Conservation (phyloP, 37 sponge, comb jelly and placozoan species). For the Spongia lamella region DNA sequence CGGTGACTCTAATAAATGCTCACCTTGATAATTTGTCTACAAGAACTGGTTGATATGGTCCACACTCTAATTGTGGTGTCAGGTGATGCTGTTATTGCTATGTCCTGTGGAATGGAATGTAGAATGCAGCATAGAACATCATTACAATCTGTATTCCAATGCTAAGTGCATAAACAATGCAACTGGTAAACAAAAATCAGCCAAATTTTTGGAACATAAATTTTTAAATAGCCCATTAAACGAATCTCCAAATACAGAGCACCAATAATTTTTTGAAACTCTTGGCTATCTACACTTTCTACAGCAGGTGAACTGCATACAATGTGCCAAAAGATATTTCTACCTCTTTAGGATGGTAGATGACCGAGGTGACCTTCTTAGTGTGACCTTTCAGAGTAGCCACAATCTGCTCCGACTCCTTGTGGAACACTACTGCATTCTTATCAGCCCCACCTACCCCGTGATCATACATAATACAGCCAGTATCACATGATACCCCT, state of each 20-base stretch:
- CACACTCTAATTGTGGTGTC: slow-evolving; percentile 90
- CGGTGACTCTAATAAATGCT: background rate
- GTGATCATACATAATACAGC: slow-evolving; percentile 3
- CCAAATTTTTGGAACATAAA: no score
- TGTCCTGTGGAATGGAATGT: slow-evolving; percentile 47
- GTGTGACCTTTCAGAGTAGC: slow-evolving; percentile 95
- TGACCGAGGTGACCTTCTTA: slow-evolving; percentile 91
- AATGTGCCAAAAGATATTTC: no score
- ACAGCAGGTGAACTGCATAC: no score
- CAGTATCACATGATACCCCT: slow-evolving; percentile 14
- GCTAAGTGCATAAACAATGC: no score
- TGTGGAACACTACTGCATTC: slow-evolving; percentile 91
- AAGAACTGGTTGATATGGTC: slow-evolving; percentile 49
- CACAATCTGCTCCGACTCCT: slow-evolving; percentile 78
- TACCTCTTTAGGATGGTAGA: slow-evolving; percentile 87
- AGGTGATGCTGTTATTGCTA: slow-evolving; percentile 86
- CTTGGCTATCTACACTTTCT: no score
- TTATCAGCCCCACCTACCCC: slow-evolving; percentile 93
- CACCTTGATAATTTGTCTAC: slow-evolving; percentile 72
- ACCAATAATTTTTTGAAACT: no score
- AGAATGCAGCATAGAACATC: no score
- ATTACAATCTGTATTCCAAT: no score
- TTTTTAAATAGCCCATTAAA: no score
- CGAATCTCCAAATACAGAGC: no score
- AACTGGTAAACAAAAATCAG: no score